phyloP scores from a whole-genome alignment of 1,140 invertebrate species.

The Dolichoris vasculosae region DNA sequence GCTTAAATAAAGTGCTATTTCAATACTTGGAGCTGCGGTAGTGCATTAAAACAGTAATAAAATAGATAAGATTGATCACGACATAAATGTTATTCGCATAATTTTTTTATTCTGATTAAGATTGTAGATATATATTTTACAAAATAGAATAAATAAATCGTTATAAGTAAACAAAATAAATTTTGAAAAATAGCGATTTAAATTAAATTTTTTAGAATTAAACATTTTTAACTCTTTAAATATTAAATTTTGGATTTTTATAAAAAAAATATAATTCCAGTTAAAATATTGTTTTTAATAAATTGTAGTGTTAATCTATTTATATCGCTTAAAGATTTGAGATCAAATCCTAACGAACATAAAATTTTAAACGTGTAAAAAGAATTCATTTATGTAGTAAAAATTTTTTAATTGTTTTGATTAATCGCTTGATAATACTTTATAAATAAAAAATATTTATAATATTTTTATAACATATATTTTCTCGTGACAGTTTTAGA shows the following conservation, averaged over 20 bases:
- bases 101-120: neutral
- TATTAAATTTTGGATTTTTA: too few relatives aligned
- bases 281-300: too few relatives aligned
- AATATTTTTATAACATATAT: neutral
- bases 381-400: neutral
- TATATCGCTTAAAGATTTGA: too few relatives aligned
- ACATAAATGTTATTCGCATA: neutral
- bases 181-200: too few relatives aligned
- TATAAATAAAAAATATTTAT: neutral
- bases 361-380: neutral
- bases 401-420: neutral
- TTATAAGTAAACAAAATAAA: too few relatives aligned
- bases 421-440: neutral
- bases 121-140: neutral
- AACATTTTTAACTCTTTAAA: too few relatives aligned
- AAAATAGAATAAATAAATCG: neutral
- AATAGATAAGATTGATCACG: neutral
- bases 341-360: too few relatives aligned
- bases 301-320: too few relatives aligned
- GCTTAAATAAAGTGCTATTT: neutral
- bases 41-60: neutral
- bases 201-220: too few relatives aligned
- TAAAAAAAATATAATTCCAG: too few relatives aligned
- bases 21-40: neutral
- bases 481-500: neutral